phyloP scores from a whole-genome alignment of 2,113 vertebrate genomes.

The Lagenorhynchus albirostris region DNA sequence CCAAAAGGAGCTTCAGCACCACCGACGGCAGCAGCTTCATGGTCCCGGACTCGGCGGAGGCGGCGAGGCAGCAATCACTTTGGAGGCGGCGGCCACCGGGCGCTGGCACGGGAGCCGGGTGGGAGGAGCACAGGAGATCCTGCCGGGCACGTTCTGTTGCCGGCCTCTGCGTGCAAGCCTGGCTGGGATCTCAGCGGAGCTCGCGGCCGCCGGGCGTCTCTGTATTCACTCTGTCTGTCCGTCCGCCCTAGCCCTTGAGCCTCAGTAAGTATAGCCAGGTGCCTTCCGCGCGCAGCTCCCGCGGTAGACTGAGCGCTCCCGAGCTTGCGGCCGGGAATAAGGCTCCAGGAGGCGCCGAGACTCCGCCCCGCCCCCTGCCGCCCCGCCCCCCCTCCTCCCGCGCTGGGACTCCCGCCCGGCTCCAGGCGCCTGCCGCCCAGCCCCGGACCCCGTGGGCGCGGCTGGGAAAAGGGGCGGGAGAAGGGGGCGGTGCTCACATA shows the following conservation, averaged over 20 bases:
- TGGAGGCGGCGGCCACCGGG: constrained; percentile 41
- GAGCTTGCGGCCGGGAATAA: constrained; percentile 52
- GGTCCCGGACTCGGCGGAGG: constrained; percentile 27
- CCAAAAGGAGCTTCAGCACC: constrained; percentile 74
- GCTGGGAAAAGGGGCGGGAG: neutral
- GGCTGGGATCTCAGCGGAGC: neutral
- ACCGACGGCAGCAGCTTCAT: constrained; percentile 75
- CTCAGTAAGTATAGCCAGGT: neutral
- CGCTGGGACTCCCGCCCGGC: neutral
- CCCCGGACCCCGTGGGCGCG: constrained; percentile 2
- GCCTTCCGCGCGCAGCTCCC: neutral
- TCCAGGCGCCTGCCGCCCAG: constrained; percentile 43
- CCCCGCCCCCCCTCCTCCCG: neutral
- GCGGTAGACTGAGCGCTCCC: constrained; percentile 39
- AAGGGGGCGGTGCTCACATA: neutral
- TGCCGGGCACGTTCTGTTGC: neutral
- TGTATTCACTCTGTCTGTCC: neutral
- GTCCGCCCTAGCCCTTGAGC: neutral
- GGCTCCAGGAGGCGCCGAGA: neutral
- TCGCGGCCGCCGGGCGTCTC: neutral
- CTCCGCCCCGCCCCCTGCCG: constrained; percentile 39
- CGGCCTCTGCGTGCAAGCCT: neutral
- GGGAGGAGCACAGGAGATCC: neutral
- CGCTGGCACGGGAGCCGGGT: neutral
- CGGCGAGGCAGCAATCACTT: constrained; percentile 51